phyloP scores from a whole-genome alignment of 1,140 invertebrate species.

The Drosophila ohnishii region DNA sequence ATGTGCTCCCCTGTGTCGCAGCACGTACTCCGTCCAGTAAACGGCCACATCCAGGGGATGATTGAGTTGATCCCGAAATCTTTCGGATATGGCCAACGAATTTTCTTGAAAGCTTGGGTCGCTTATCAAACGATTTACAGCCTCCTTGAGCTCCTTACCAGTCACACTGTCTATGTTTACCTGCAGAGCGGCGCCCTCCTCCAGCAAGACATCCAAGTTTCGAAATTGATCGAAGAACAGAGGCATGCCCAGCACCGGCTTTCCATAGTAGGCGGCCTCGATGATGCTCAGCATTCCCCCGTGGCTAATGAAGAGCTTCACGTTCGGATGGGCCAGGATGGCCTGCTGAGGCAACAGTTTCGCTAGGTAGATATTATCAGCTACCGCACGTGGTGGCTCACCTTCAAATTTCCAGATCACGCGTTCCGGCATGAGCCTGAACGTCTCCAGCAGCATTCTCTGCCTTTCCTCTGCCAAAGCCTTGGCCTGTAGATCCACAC shows the following conservation, averaged over 20 bases:
- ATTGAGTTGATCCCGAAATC: slow-evolving; percentile 86
- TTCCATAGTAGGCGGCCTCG: slow-evolving; percentile 87
- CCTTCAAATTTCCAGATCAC: slow-evolving; percentile 88
- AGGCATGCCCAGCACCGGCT: slow-evolving; percentile 88
- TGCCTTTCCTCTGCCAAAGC: slow-evolving; percentile 84
- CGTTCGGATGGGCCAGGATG: slow-evolving; percentile 88
- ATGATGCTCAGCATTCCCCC: slow-evolving; percentile 88
- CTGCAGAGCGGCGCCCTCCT: slow-evolving; percentile 82
- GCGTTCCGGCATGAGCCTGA: slow-evolving; percentile 85
- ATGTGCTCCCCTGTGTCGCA: slow-evolving; percentile 85
- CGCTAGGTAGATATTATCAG: slow-evolving; percentile 85
- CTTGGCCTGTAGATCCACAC: slow-evolving; percentile 85
- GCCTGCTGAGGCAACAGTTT: slow-evolving; percentile 89
- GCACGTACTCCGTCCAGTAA: slow-evolving; percentile 89
- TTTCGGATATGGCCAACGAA: slow-evolving; percentile 84
- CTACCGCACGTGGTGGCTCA: slow-evolving; percentile 83
- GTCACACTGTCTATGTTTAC: slow-evolving; percentile 41
- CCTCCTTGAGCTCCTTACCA: slow-evolving; percentile 18
- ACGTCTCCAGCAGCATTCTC: slow-evolving; percentile 84
- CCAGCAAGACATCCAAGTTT: slow-evolving; percentile 84
- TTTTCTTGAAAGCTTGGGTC: slow-evolving; percentile 71
- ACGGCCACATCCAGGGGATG: slow-evolving; percentile 86
- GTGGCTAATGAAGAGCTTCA: slow-evolving; percentile 88
- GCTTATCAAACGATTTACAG: slow-evolving; percentile 45
- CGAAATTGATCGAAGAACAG: slow-evolving; percentile 86